Percentiles rank a stretch among this genome's conserved stretches.
Evolutionary conservation across 2,888 invertebrate species (phyloP).

Genomic region (Carpatolechia fugitivella): DNA sequence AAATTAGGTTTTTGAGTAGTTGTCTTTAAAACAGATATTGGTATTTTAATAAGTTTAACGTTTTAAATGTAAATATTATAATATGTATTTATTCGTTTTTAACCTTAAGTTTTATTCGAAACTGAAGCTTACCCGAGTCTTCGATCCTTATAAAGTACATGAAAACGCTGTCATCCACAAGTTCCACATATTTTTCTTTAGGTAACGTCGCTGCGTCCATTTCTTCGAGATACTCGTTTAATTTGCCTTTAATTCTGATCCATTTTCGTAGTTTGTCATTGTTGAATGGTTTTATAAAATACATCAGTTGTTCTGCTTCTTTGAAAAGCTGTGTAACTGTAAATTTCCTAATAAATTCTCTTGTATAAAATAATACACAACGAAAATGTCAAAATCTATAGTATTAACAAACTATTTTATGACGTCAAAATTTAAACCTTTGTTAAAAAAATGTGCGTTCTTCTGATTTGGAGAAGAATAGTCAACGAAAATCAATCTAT

Average conservation of each 20-base stretch:
- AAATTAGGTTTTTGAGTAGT: too few species aligned
- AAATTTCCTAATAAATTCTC: too few species aligned
- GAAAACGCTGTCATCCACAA: not conserved
- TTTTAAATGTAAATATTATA: too few species aligned
- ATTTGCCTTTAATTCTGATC: conserved; percentile 26
- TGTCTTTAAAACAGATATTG: too few species aligned
- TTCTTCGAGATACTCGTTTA: conserved; percentile 28
- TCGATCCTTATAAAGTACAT: conserved; percentile 13
- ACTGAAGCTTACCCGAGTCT: conserved; percentile 29
- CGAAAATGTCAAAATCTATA: not conserved
- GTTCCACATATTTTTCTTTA: conserved; percentile 15
- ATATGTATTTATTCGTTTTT: too few species aligned
- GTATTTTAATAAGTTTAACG: too few species aligned
- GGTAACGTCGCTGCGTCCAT: conserved; percentile 27
- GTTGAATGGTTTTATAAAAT: not conserved
- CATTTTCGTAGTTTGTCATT: conserved; percentile 23
- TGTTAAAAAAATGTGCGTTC: too few species aligned
- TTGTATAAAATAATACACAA: not conserved
- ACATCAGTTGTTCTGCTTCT: not conserved
- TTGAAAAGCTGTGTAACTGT: not conserved
- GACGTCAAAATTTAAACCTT: too few species aligned
- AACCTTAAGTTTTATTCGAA: too few species aligned
- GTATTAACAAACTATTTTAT: too few species aligned
- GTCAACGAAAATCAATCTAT: too few species aligned
- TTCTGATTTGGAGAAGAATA: too few species aligned